These are phyloP conservation scores for Drusus annulatus DNA, from an alignment of 1,140 invertebrate genomes.

Conservation along the genomic window DNA sequence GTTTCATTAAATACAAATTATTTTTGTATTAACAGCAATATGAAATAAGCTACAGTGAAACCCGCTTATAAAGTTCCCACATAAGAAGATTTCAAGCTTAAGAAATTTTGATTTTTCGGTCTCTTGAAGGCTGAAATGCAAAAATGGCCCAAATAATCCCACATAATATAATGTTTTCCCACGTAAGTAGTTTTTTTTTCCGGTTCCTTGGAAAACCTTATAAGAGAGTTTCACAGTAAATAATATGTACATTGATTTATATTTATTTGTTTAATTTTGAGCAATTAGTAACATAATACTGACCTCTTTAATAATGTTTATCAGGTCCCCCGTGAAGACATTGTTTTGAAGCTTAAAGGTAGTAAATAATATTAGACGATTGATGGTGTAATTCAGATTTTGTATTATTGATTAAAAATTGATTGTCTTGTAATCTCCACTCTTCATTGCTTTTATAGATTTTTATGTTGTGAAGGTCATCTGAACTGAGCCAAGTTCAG, in stretches of 20 bases:
- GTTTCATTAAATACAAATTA: background rate
- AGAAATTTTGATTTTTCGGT: too few species aligned
- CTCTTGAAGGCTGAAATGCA: too few species aligned
- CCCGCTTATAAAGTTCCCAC: too few species aligned
- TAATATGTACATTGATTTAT: background rate
- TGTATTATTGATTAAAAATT: background rate
- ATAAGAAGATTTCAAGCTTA: too few species aligned
- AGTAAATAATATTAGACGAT: background rate
- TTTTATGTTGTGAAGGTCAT: conserved; percentile 2
- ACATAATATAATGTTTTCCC: too few species aligned
- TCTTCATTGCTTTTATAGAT: background rate
- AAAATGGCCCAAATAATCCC: too few species aligned
- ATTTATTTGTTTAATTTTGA: conserved; percentile 5
- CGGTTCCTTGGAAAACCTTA: too few species aligned
- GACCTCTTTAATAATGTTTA: background rate
- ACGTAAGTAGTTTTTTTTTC: too few species aligned
- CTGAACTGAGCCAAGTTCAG: conserved; percentile 7
- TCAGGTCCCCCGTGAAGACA: background rate
- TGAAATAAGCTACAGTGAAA: background rate
- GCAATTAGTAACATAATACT: background rate
- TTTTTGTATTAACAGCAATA: background rate
- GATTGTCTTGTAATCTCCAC: background rate
- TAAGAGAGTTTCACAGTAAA: too few species aligned
- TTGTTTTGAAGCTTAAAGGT: background rate
- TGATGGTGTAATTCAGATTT: background rate